Base-by-base conservation (phyloP, 2,888 invertebrate genomes). In the Amblyjoppa fuscipennis region DNA sequence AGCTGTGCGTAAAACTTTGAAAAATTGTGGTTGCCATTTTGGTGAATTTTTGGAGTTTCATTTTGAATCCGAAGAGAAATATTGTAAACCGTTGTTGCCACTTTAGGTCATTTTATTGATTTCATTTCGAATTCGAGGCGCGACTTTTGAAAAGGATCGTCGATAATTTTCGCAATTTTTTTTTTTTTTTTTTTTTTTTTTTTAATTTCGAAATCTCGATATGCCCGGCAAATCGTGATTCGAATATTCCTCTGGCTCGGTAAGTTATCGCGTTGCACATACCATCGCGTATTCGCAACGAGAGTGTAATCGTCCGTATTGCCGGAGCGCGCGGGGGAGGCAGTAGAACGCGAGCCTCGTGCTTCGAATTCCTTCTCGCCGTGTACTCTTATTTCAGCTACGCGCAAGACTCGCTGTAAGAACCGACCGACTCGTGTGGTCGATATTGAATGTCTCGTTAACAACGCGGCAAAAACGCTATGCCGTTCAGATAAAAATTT, bases 301-400 rank as follows among this genome's bases (percentile, higher is more conserved):
- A 71, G 75, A 79, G 70, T 61, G 75, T 85, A 85, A 85, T 85
- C 69, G 85, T 74, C 78, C 75, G 78, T 79, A 71, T 41, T 34
- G 56, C 34, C 56, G 13, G 74, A 79, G 6, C 53, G 45, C 28
- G 78, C 70, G 78, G 70, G 64, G 81, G 61, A 70, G 68, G 53
- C 51, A 13, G 49, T 34, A 59, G 70, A 74, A 81, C 69, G 45
- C 59, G 76, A 74, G 25, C 53, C 85, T 78, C 78, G 81, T 75
- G 84, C 73, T 69, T 85, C 84, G 81, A 85, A 85, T 85, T 81
- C 84, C 81, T 81, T 81, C 74, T 59, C 56, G 77, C 77, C 71
- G 59, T 28, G 73, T 78, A 75, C 53, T 80, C 70, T 81, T 73
- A 76, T 84, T 84, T 84, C 81, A 64, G 56, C 81, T 81, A 49